phyloP scores from a whole-genome alignment of 1,140 invertebrate species.

The Cydia strobilella region DNA sequence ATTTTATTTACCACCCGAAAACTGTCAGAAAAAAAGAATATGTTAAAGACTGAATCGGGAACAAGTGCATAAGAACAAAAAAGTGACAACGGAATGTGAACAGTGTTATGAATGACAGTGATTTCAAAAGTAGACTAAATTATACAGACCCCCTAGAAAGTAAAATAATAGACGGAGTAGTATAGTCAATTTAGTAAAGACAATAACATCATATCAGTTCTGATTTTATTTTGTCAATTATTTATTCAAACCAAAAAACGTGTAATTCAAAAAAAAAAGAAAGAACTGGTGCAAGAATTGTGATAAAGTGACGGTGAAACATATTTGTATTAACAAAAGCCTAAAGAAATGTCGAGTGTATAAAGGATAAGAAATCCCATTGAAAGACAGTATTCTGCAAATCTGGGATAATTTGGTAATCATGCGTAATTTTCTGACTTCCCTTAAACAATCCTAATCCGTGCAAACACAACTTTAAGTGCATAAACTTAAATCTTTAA shows the following conservation, averaged over 20 bases:
- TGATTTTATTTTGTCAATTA: constrained; percentile 27
- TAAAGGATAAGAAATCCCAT: background rate
- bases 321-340: background rate
- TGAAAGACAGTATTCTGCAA: background rate
- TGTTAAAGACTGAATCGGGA: constrained; percentile 60
- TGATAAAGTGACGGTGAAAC: constrained; percentile 20
- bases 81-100: background rate
- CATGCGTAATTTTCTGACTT: background rate
- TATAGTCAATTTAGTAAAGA: constrained; percentile 22
- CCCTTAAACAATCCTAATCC: background rate
- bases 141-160: constrained; percentile 2
- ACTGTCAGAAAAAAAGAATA: constrained; percentile 36
- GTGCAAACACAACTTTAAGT: background rate
- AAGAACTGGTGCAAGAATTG: constrained; percentile 18
- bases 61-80: constrained; percentile 41
- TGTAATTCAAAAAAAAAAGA: background rate
- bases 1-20: constrained; percentile 34
- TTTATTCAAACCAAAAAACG: background rate
- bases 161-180: background rate
- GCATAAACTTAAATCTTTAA: background rate
- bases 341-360: background rate
- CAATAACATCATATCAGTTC: constrained; percentile 26
- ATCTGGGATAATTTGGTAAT: constrained; percentile 4
- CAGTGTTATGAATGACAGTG: constrained; percentile 5
- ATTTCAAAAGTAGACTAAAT: background rate